phyloP scores from a whole-genome alignment of 2,797 vertebrate species.

The Chelmon rostratus region DNA sequence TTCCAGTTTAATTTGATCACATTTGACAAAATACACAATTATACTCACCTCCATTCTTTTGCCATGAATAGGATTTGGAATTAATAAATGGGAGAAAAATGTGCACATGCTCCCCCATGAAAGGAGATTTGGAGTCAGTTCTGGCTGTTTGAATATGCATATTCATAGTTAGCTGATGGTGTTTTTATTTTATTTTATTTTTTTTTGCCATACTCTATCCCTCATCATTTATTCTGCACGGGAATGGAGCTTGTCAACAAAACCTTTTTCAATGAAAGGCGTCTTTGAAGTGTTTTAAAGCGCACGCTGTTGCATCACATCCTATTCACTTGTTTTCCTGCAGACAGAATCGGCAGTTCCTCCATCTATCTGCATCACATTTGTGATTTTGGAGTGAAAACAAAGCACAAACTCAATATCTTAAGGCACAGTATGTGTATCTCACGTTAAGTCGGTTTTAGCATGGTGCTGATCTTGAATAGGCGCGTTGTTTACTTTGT shows the following conservation, averaged over 20 bases:
- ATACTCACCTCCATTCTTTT: constrained; percentile 80
- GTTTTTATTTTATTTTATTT: constrained; percentile 57
- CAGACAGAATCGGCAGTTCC: constrained; percentile 52
- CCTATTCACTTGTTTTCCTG: constrained; percentile 62
- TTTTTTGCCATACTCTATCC: constrained; percentile 56
- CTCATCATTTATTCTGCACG: constrained; percentile 72
- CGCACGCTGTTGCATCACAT: constrained; percentile 68
- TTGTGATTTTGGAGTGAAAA: constrained; percentile 75
- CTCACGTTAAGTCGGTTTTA: constrained; percentile 65
- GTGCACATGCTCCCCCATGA: constrained; percentile 66
- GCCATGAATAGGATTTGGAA: constrained; percentile 79
- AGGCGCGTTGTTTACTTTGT: constrained; percentile 64
- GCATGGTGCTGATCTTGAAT: constrained; percentile 69
- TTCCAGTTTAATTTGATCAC: constrained; percentile 84
- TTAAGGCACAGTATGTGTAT: constrained; percentile 62
- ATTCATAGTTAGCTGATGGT: constrained; percentile 76
- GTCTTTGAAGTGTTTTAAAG: constrained; percentile 69
- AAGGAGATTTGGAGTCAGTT: constrained; percentile 80
- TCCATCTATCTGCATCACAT: constrained; percentile 67
- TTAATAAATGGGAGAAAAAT: constrained; percentile 77
- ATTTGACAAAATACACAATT: constrained; percentile 86
- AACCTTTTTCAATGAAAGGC: constrained; percentile 74
- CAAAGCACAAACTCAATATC: constrained; percentile 71
- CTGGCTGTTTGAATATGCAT: constrained; percentile 81
- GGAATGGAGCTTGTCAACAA: constrained; percentile 75